A percentile compares a stretch with the other conserved stretches of the same genome.
These are phyloP conservation scores for Dryobates pubescens DNA, from an alignment of 2,797 vertebrate genomes.

Conservation along the genomic window DNA sequence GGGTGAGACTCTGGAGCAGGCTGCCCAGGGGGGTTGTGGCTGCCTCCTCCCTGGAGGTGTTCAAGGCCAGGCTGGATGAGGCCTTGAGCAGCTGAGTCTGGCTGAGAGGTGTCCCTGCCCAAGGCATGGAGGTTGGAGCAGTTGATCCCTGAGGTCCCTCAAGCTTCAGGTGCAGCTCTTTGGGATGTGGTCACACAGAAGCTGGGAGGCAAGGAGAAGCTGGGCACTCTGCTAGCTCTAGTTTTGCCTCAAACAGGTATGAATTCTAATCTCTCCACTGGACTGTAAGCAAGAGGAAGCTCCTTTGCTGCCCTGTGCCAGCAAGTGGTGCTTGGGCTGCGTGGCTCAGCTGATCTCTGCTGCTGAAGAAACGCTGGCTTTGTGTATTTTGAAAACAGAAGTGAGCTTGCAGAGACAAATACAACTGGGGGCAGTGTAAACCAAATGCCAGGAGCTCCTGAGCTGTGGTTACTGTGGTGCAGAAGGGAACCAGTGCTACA, in stretches of 20 bases:
- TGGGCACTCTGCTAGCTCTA: not conserved
- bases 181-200: fast-evolving
- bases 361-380: not conserved
- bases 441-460: not conserved
- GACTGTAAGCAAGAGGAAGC: not conserved
- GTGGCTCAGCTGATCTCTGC: not conserved
- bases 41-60: too few relatives aligned
- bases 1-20: too few relatives aligned
- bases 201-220: not conserved
- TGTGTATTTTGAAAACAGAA: constrained; percentile 1
- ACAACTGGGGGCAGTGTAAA: not conserved
- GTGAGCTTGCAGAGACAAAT: not conserved
- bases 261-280: not conserved
- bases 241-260: not conserved
- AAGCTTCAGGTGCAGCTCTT: not conserved
- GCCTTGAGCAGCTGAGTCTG: too few relatives aligned
- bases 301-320: not conserved
- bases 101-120: too few relatives aligned
- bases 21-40: too few relatives aligned
- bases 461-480: not conserved
- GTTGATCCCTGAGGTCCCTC: too few relatives aligned
- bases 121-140: too few relatives aligned
- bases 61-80: too few relatives aligned
- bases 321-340: not conserved
- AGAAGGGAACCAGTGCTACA: not conserved